Conservation (phyloP, 1,140 invertebrate genomes). For the Augochlora pura region DNA sequence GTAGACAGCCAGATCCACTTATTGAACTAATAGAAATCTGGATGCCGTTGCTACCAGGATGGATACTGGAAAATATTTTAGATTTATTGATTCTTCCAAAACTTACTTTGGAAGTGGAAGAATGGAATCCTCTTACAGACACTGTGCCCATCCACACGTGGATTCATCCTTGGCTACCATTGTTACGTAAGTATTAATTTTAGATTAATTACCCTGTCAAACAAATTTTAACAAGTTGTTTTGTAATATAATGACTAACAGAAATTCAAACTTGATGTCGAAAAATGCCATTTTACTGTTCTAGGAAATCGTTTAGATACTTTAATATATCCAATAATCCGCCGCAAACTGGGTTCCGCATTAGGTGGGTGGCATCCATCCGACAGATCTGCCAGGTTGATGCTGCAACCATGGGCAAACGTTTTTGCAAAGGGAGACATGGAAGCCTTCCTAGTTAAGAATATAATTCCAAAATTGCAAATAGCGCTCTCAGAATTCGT, state of each 20-base stretch:
- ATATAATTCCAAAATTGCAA: slow-evolving; percentile 95
- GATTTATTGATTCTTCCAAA: slow-evolving; percentile 91
- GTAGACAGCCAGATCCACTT: slow-evolving; percentile 87
- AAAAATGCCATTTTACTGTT: slow-evolving; percentile 29
- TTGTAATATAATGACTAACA: background rate
- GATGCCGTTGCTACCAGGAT: slow-evolving; percentile 89
- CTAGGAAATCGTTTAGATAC: slow-evolving; percentile 85
- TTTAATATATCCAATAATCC: slow-evolving; percentile 93
- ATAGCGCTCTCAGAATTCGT: slow-evolving; percentile 86
- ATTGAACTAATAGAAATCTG: slow-evolving; percentile 91
- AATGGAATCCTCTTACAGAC: slow-evolving; percentile 97
- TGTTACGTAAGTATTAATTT: slow-evolving; percentile 82
- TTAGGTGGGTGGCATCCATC: slow-evolving; percentile 95
- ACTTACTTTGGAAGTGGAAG: slow-evolving; percentile 89
- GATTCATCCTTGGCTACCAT: slow-evolving; percentile 96
- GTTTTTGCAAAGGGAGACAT: slow-evolving; percentile 92
- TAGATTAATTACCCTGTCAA: slow-evolving; percentile 10
- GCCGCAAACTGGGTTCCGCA: slow-evolving; percentile 94
- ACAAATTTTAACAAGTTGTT: background rate
- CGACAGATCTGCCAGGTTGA: slow-evolving; percentile 94
- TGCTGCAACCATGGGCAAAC: slow-evolving; percentile 94
- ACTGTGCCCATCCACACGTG: slow-evolving; percentile 96
- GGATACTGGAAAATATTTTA: slow-evolving; percentile 91
- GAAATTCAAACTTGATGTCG: too few relatives aligned
- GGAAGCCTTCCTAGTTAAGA: slow-evolving; percentile 91